Base-by-base conservation (phyloP, 2,113 vertebrate genomes). In the Hemicordylus capensis region DNA sequence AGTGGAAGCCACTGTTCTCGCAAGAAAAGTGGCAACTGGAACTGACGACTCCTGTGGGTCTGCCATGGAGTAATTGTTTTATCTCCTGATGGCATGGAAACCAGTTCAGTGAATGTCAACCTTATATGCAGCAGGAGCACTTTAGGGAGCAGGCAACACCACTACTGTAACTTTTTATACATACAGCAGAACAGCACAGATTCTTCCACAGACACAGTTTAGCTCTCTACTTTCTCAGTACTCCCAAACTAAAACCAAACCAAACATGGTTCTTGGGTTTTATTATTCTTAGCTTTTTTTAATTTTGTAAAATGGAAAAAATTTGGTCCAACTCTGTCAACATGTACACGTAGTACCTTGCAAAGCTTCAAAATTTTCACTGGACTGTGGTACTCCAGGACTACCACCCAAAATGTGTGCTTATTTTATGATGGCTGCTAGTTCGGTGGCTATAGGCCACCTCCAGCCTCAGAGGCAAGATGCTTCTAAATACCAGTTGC, bases 81-180 rank as follows among this genome's bases (percentile, higher is more conserved):
- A 70, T 76, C 54, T 87, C 64, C 78, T 82, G 6, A 51, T 87
- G 75, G 39, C 64, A 61, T 54, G 37, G 69, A 87, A 79, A 72
- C 69, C 26, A 80, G 46, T 73, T 42, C 48, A 75, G 69, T 5
- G 12, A 66, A 80, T 84, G 59, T 74, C 67, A 83, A 31, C 76
- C 48, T 54, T 66, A 17, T 70, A 46, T 46, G 73, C 12, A 67
- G 39, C 69, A 80, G 46, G 31, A 9, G n/a, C 26, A 59, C 61
- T 73, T 56, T n/a, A 67, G 24, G 39, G 74, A 81, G 20, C 61
- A 34, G 37, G 39, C n/a, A n/a, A n/a, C 66, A 19, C 51, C 22
- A 31, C 10, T 34, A 73, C 26, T 58, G 11, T 8, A 48, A 59
- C n/a, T 42, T 86, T 79, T 86, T 69, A 34, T 48, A 78, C 6